Base-by-base conservation (phyloP, 2,113 vertebrate genomes). In the Aepyceros melampus region DNA sequence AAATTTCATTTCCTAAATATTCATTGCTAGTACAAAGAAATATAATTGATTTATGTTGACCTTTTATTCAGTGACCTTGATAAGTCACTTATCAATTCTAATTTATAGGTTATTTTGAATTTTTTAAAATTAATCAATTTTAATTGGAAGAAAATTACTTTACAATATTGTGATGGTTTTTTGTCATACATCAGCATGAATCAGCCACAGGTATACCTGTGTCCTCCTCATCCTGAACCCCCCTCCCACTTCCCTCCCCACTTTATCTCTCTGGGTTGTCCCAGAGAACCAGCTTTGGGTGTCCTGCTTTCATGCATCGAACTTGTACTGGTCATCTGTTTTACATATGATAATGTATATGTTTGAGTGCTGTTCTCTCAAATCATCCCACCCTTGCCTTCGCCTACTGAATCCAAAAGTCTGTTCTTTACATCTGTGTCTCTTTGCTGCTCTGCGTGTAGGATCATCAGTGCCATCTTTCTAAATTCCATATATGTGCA, bases 1-100 rank as follows among this genome's bases (percentile, higher is more conserved):
- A 67, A 86, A 79, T 96, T 90, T 94, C 49, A 86, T 67, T 91
- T 91, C 49, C 51, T 94, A 91, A 87, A 71, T 58, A 56, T 91
- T 96, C 47, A 43, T 79, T 81, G 56, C 5, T 58, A 51, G 15
- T 79, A 71, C 33, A 71, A 51, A 60, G 6, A 94, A 60, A 56
- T 89, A 83, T 56, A 94, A 74, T 83, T 49, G 8, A 49, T 83
- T 67, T 29, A 36, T 83, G 51, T 58, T 74, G 40, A 33, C 58
- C 71, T 94, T 62, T 47, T 79, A 53, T 7, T 64, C 17, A 79
- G 45, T 62, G 83, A 71, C 49, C 40, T 71, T 71, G 49, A 56
- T 83, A 71, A 89, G 67, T 45, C n/a, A 91, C n/a, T 87, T 74
- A 53, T 51, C 49, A 71, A 81, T 87, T 94, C n/a, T 81, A 91